A percentile compares a stretch with the other conserved stretches of the same genome.
Evolutionary conservation across 2,797 vertebrate genomes (phyloP).

Genomic region (Parauchenoglanis ngamensis): DNA sequence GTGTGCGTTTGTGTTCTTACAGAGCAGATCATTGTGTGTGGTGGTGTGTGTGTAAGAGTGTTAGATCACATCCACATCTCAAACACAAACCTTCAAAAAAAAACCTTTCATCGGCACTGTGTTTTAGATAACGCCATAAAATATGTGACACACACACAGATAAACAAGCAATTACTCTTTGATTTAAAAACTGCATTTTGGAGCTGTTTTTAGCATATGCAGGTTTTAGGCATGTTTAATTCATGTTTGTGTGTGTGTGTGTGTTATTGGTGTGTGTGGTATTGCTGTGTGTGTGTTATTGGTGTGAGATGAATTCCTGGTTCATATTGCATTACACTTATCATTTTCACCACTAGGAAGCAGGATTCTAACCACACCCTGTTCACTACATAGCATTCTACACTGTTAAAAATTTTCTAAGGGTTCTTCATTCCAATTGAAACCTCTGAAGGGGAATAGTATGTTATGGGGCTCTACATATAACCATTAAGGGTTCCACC

Average conservation of each 20-base stretch:
- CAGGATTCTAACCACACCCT: neutral
- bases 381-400: neutral
- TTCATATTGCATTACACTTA: neutral
- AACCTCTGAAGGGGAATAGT: neutral
- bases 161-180: neutral
- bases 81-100: slow-evolving; percentile 9
- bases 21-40: slow-evolving; percentile 13
- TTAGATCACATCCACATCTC: slow-evolving; percentile 2
- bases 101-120: slow-evolving; percentile 5
- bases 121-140: slow-evolving; percentile 5
- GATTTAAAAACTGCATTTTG: neutral
- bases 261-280: neutral
- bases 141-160: neutral
- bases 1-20: slow-evolving; percentile 4
- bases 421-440: neutral
- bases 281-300: neutral
- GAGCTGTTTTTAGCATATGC: neutral
- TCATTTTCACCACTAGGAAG: neutral
- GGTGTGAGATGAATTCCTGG: neutral
- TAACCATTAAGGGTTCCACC: neutral
- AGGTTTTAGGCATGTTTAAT: neutral
- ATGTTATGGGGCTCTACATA: neutral
- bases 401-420: neutral
- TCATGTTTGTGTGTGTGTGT: neutral
- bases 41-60: slow-evolving; percentile 7